phyloP scores from a whole-genome alignment of 2,797 vertebrate genomes.

The Mus caroli region DNA sequence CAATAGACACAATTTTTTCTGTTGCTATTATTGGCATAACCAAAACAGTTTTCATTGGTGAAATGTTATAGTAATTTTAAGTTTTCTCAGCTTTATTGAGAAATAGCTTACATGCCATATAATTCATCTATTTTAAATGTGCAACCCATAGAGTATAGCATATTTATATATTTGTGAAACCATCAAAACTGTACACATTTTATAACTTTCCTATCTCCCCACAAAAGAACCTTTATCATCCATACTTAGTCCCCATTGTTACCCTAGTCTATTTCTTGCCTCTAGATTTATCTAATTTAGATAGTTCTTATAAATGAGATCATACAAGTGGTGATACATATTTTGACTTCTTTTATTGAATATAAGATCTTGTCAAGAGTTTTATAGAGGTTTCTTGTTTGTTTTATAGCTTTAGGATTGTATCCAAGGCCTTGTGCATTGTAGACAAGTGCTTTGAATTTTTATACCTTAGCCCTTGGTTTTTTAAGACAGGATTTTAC shows the following conservation, averaged over 20 bases:
- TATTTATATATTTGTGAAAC: slow-evolving; percentile 32
- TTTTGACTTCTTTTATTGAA: too few relatives aligned
- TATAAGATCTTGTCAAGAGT: too few relatives aligned
- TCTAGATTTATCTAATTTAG: slow-evolving; percentile 33
- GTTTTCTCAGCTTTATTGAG: slow-evolving; percentile 14
- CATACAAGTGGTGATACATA: too few relatives aligned
- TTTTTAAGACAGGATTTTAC: not conserved
- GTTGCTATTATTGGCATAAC: slow-evolving; percentile 45
- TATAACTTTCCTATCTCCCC: slow-evolving; percentile 13
- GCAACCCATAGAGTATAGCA: not conserved
- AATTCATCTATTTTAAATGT: slow-evolving; percentile 40
- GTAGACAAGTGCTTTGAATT: not conserved
- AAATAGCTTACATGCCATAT: slow-evolving; percentile 22
- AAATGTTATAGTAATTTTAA: slow-evolving; percentile 37
- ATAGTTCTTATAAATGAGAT: too few relatives aligned
- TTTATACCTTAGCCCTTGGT: not conserved
- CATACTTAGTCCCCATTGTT: not conserved
- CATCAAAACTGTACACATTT: slow-evolving; percentile 1
- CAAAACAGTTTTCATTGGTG: slow-evolving; percentile 54
- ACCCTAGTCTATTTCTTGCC: slow-evolving; percentile 6
- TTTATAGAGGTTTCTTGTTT: not conserved
- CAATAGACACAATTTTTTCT: slow-evolving; percentile 31
- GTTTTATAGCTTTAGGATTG: not conserved
- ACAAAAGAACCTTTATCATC: not conserved
- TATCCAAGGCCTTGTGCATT: not conserved